Conservation (phyloP, 2,888 invertebrate genomes). For the Hermaeophaga mercurialis region DNA sequence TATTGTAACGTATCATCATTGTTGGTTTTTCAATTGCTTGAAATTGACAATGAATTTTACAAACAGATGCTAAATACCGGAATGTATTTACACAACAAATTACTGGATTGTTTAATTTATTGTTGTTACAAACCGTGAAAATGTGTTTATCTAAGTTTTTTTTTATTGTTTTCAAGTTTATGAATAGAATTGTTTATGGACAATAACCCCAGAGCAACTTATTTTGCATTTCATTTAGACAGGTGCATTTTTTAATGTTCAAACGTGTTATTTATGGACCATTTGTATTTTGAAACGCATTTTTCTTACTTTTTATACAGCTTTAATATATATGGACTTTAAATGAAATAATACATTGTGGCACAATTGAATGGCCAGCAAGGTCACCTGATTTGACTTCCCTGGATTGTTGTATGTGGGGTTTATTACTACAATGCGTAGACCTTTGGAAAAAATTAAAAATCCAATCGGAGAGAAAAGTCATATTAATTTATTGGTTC, state of each 20-base stretch:
- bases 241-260: not conserved
- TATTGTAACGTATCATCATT: no score
- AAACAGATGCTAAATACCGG: not conserved
- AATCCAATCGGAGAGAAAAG: no score
- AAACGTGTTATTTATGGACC: not conserved
- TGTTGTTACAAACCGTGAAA: constrained; percentile 3
- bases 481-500: no score
- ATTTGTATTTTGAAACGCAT: no score
- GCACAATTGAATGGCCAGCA: no score
- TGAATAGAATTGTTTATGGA: not conserved
- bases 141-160: constrained; percentile 1
- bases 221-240: not conserved
- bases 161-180: not conserved
- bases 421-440: no score
- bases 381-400: no score
- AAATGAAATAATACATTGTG: no score
- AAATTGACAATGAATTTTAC: not conserved
- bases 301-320: no score
- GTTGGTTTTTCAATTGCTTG: not conserved
- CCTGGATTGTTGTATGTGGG: no score
- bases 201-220: not conserved
- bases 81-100: constrained; percentile 1
- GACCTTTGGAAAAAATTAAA: no score
- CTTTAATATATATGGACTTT: no score
- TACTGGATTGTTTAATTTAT: not conserved